Base-by-base conservation (phyloP, 2,888 invertebrate genomes). In the Agrotis segetum region DNA sequence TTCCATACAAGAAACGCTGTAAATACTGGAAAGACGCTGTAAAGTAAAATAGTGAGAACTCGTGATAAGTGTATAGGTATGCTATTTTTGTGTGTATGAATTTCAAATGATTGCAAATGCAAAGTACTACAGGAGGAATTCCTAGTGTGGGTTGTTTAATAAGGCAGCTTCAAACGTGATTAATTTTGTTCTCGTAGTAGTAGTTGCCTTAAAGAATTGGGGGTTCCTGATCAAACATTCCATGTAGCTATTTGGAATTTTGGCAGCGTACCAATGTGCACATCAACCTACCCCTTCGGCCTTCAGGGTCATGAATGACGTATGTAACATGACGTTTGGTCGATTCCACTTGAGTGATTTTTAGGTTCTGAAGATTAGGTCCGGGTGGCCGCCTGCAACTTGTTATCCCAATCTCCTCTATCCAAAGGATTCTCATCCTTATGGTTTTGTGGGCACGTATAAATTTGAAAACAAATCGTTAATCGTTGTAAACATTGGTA, bases 321-420 rank as follows among this genome's bases (percentile, higher is more conserved):
- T 62, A 79, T 73, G 50, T 56, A 62, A 74, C 63, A 62, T 73
- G 80, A 79, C 80, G 50, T 73, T 79, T 74, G 74, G 47, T 74
- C n/a, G 24, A 74, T 79, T 80, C 56, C 74, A 52, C 52, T 58
- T 63, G 47, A 74, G 53, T 58, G 47, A 58, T 79, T 79, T 70
- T 74, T 80, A 74, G 79, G 63, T 63, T 58, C 58, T 63, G 3
- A 11, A 52, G 47, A 71, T 79, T 79, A 62, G 63, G 56, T 74
- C 56, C 47, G 74, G 74, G 47, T 63, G 74, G 49, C n/a, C 49
- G 72, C 50, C 19, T 55, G 24, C 40, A 16, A 79, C 46, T 62
- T 56, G 74, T 62, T 63, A 73, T 47, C 50, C 49, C 24, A 79
- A 56, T 62, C 16, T 53, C 16, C 47, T 44, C 21, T 19, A 21